Evolutionary conservation across 2,888 invertebrate genomes (phyloP).

Genomic region (Yponomeuta evonymella): DNA sequence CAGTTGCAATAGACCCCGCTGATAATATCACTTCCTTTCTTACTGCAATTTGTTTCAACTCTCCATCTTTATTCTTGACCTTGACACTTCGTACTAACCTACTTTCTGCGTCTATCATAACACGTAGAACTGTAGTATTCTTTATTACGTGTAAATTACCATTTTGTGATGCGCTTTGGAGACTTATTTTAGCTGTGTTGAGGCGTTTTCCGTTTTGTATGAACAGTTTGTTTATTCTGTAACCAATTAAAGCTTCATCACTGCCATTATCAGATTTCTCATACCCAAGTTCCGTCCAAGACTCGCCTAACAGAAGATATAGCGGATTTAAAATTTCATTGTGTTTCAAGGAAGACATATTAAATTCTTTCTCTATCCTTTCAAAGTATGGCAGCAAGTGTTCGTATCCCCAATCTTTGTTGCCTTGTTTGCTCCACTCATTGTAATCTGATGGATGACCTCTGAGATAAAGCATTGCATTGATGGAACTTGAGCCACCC

Average conservation of each 20-base stretch:
- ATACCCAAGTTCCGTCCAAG: slow-evolving; percentile 57
- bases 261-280: slow-evolving; percentile 27
- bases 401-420: slow-evolving; percentile 72
- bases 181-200: slow-evolving; percentile 68
- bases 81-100: slow-evolving; percentile 56
- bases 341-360: slow-evolving; percentile 22
- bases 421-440: slow-evolving; percentile 71
- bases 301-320: slow-evolving; percentile 37
- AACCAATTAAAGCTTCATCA: slow-evolving; percentile 54
- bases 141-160: slow-evolving; percentile 57
- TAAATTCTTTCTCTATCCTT: slow-evolving; percentile 50
- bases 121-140: slow-evolving; percentile 61
- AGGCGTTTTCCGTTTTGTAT: slow-evolving; percentile 60
- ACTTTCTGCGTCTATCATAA: slow-evolving; percentile 61
- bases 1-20: slow-evolving; percentile 65
- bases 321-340: slow-evolving; percentile 28
- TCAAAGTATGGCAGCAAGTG: slow-evolving; percentile 58
- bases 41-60: slow-evolving; percentile 39
- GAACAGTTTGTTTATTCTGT: slow-evolving; percentile 60
- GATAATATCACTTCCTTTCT: slow-evolving; percentile 68
- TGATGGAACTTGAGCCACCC: slow-evolving; percentile 78
- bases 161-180: slow-evolving; percentile 34
- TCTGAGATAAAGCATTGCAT: slow-evolving; percentile 78
- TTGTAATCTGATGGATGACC: slow-evolving; percentile 74
- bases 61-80: slow-evolving; percentile 43